phyloP scores from a whole-genome alignment of 1,140 invertebrate species.

The Brachionus calyciflorus region DNA sequence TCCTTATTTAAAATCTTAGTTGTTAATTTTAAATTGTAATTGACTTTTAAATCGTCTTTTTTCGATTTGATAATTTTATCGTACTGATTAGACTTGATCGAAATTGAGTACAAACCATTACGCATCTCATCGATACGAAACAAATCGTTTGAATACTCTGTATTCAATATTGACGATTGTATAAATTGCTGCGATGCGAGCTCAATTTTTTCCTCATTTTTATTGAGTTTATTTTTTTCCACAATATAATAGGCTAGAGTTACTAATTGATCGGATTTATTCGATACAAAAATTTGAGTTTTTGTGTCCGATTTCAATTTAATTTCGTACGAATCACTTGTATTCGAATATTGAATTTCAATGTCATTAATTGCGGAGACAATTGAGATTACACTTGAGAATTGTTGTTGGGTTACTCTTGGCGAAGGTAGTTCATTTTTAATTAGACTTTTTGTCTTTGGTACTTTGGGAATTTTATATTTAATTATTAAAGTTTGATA shows the following conservation, averaged over 20 bases:
- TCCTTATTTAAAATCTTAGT: not conserved
- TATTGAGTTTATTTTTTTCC: not conserved
- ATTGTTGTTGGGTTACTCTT: not conserved
- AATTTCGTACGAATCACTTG: not conserved
- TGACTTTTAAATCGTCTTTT: not conserved
- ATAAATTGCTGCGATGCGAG: not conserved
- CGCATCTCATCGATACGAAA: conserved; percentile 8
- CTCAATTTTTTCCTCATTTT: not conserved
- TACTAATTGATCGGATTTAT: conserved; percentile 24
- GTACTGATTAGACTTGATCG: not conserved
- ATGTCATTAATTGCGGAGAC: conserved; percentile 16
- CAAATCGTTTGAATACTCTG: not conserved
- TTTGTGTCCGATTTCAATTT: not conserved
- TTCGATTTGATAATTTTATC: not conserved
- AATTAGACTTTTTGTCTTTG: not conserved
- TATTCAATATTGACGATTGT: not conserved
- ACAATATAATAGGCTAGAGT: conserved; percentile 22
- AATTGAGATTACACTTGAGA: not conserved
- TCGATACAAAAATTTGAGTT: conserved; percentile 23
- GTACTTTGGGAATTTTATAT: not conserved
- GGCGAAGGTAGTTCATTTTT: not conserved
- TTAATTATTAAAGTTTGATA: not conserved
- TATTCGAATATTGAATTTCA: not conserved
- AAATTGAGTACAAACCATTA: conserved; percentile 33
- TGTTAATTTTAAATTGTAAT: not conserved